Evolutionary conservation across 1,140 invertebrate species (phyloP), one percentile per base, ranked within the genome.

Genomic region (Cataglyphis hispanica): DNA sequence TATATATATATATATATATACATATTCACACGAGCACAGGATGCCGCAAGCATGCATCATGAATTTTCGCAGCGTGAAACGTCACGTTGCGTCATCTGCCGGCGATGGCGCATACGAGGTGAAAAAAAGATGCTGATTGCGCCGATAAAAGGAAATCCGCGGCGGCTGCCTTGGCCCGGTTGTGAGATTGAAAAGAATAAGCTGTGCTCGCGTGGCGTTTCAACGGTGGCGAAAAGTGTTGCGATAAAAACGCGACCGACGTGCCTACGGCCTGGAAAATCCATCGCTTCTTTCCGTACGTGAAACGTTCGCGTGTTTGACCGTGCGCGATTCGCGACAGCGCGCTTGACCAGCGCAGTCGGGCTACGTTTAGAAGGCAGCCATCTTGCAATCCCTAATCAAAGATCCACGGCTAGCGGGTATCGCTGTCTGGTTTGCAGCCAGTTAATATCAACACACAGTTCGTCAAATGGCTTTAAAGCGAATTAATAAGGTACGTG

Each of bases 401-500:
- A 95, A 95, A 95, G 95, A 95, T 94, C 94, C 94, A 94, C 94
- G 93, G 94, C 94, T 94, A 94, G 95, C 95, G 94, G 93, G 93
- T 95, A 95, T 94, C 94, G 93, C 94, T 95, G 94, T 95, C 94
- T 95, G 94, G 93, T 94, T 95, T 94, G 93, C 90, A 90, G 93
- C 93, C 93, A 94, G 94, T 94, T 93, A 93, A 93, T 94, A 94
- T 95, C 94, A 95, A 96, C 92, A 96, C 94, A 96, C 94, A 95
- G 89, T 94, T 93, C 94, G 93, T 95, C 95, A 97, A 97, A 98
- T 98, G 98, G 98, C 98, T 96, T 97, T 98, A 97, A 98, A 98
- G 97, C 96, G 98, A 97, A 98, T 98, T 96, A 98, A 98, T 97
- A 98, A 98, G 97, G 98, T 98, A 97, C 95, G 97, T 97, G 93